Base-by-base conservation (phyloP, 92 coral and sea anemone species). In the Paragorgia papillata region DNA sequence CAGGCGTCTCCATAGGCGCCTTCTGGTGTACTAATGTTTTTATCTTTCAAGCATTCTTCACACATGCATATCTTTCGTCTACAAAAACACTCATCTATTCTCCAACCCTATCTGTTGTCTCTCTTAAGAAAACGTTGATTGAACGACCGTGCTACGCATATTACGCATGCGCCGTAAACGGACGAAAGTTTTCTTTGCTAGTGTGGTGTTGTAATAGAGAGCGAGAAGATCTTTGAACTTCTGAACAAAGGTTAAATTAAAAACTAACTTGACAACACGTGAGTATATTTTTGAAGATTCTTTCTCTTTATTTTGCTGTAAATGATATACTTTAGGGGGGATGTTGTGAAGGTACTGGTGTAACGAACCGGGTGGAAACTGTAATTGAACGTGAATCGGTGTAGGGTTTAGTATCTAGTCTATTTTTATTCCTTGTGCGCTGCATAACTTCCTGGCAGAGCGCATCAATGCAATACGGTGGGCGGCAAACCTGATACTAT, bases 111-210 rank as follows among this genome's bases (percentile, higher is more conserved):
- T 46, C 20, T 46, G 19, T 9, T 39, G 10, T 66, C 13, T 18
- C 21, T 44, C 41, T 30, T 46, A 27, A 48, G 44, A 15, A 15
- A 7, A 46, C 2, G 14, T 15, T 15, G 2, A 46, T 46, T 46
- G 53, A 46, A 2, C 2, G n/a, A 7, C 15, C 39, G 26, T 24
- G 39, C 2, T 13, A 48, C 19, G 22, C 33, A 5, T 25, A 68
- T 27, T 33, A 68, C 75, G 75, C 75, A 68, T 68, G 75, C 75
- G 58, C 75, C 37, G 34, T 34, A 26, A 49, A 29, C 10, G 7
- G 60, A 13, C 15, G 0, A 44, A 22, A 2, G 22, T 1, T 34
- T 15, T 49, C 40, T 34, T 8, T 44, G 32, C 17, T 35, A 28
- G 35, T 3, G 0, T 9, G 10, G 53, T 48, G 26, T n/a, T n/a